Conservation (phyloP, 2,888 invertebrate species). For the Torymus tubicola region DNA sequence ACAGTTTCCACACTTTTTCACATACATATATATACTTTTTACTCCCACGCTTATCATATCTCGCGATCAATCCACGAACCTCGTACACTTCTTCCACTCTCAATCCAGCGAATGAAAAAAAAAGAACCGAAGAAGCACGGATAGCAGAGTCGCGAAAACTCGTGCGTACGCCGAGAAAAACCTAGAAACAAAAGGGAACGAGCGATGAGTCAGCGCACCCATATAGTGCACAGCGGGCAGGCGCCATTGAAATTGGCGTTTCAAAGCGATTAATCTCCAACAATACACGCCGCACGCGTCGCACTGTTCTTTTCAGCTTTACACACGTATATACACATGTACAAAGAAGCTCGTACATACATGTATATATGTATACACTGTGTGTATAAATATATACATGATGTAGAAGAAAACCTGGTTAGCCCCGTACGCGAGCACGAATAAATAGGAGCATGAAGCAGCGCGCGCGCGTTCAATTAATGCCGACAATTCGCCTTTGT, state of each 20-base stretch:
- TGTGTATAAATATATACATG: background rate
- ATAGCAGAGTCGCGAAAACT: no score
- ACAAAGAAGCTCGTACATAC: background rate
- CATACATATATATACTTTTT: no score
- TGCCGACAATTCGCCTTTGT: conserved; percentile 71
- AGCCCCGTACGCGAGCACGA: conserved; percentile 3
- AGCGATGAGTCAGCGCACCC: background rate
- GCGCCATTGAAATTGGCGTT: conserved; percentile 3
- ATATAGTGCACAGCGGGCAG: background rate
- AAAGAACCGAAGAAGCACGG: no score
- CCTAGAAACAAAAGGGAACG: background rate
- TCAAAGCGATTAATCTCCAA: conserved; percentile 18
- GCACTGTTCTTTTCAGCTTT: conserved; percentile 21
- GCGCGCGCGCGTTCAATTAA: conserved; percentile 67
- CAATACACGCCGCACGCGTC: background rate
- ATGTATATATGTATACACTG: no score
- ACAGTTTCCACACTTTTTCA: no score
- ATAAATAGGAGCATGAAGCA: conserved; percentile 33
- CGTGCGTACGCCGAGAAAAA: background rate
- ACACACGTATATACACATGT: no score
- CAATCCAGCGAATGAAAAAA: no score
- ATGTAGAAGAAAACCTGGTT: background rate
- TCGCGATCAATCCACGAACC: no score
- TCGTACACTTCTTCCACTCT: no score
- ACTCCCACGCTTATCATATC: no score